Evolutionary conservation across 2,888 invertebrate species (phyloP).

Genomic region (Esperia sulphurella): DNA sequence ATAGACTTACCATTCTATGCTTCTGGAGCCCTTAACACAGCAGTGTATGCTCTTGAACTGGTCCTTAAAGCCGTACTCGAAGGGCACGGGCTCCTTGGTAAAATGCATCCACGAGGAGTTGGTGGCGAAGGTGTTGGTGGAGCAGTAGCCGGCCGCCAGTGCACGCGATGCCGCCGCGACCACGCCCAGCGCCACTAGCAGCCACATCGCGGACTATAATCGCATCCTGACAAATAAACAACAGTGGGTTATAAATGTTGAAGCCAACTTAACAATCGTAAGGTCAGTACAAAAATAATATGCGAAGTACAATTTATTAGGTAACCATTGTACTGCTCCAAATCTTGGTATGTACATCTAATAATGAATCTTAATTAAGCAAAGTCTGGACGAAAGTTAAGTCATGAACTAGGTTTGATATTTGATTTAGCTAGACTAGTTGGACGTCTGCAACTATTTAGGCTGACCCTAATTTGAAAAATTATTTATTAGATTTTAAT

Average conservation of each 20-base stretch:
- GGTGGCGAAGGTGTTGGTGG: conserved; percentile 76
- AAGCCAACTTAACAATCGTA: too few relatives aligned
- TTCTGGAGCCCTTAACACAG: conserved; percentile 87
- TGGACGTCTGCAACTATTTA: too few relatives aligned
- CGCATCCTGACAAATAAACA: conserved; percentile 25
- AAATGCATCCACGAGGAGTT: conserved; percentile 84
- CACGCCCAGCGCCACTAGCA: conserved; percentile 39
- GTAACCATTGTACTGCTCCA: too few relatives aligned
- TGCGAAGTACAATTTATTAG: too few relatives aligned
- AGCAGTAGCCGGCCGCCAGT: conserved; percentile 75
- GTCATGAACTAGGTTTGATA: too few relatives aligned
- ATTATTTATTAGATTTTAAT: too few relatives aligned
- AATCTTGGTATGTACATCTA: too few relatives aligned
- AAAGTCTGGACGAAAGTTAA: too few relatives aligned
- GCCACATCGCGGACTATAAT: conserved; percentile 42
- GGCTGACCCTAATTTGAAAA: too few relatives aligned
- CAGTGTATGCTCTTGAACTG: conserved; percentile 88
- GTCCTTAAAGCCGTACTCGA: conserved; percentile 84
- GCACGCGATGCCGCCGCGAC: conserved; percentile 34
- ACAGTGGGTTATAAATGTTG: too few relatives aligned
- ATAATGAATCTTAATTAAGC: too few relatives aligned
- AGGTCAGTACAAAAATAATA: not conserved
- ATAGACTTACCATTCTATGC: conserved; percentile 87
- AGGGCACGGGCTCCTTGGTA: conserved; percentile 84
- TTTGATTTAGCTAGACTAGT: too few relatives aligned